Conservation (phyloP, 2,113 vertebrate species). For the Siphamia tubifer region DNA sequence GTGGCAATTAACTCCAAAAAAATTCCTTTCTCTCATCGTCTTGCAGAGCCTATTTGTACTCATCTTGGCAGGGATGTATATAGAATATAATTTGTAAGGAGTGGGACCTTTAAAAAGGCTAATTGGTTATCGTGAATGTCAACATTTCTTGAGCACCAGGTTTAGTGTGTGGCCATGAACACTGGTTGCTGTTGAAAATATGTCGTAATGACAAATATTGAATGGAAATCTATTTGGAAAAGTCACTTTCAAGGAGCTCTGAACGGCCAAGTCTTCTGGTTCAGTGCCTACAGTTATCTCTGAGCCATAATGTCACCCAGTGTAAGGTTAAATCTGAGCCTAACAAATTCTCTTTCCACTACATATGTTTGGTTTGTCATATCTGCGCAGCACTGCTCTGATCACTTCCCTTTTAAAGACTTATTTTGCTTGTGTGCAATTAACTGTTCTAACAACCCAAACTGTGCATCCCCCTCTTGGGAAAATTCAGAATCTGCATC, state of each 20-base stretch:
- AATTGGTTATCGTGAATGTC: constrained; percentile 37
- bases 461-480: neutral
- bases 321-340: neutral
- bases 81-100: constrained; percentile 1
- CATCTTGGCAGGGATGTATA: neutral
- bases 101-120: constrained; percentile 25
- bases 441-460: neutral
- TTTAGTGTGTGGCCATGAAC: neutral
- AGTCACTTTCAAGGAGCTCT: constrained; percentile 10
- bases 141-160: neutral
- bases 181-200: neutral
- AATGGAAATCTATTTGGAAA: constrained; percentile 3
- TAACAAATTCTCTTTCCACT: neutral
- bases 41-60: neutral
- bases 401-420: too few relatives aligned
- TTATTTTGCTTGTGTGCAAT: too few relatives aligned
- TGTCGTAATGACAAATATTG: constrained; percentile 12
- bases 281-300: constrained; percentile 7
- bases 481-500: neutral
- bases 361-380: neutral
- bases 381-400: too few relatives aligned
- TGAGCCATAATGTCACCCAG: neutral
- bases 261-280: constrained; percentile 17
- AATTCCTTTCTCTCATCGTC: neutral
- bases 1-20: neutral